phyloP scores from a whole-genome alignment of 2,113 vertebrate species.

The Shinisaurus crocodilurus region DNA sequence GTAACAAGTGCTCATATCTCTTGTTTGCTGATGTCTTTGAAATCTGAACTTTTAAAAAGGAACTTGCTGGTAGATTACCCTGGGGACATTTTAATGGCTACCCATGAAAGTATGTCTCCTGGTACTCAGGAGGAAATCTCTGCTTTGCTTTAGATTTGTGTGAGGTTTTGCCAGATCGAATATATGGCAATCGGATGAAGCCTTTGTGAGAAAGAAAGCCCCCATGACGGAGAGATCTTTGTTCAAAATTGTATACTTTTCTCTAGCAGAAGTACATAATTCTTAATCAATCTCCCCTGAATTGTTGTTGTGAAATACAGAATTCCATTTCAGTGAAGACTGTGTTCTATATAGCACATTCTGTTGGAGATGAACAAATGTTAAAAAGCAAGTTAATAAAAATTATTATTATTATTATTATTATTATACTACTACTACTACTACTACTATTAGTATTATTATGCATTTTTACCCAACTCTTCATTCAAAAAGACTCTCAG shows the following conservation, averaged over 20 bases:
- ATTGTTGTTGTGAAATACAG: background rate
- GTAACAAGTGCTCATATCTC: constrained; percentile 34
- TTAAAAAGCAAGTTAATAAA: background rate
- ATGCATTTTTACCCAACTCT: too few relatives aligned
- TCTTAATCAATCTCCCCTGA: background rate
- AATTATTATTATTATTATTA: background rate
- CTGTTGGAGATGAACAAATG: background rate
- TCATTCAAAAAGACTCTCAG: too few relatives aligned
- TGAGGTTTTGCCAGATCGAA: background rate
- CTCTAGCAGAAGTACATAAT: background rate
- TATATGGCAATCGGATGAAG: background rate
- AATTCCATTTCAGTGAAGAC: background rate
- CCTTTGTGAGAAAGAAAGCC: background rate
- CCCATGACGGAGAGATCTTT: background rate
- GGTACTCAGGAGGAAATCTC: background rate
- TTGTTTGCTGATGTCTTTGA: constrained; percentile 31
- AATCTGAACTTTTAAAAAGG: constrained; percentile 39
- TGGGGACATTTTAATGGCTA: constrained; percentile 29
- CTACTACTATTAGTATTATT: too few relatives aligned
- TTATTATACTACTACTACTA: too few relatives aligned
- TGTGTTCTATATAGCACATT: background rate
- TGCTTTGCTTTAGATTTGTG: background rate
- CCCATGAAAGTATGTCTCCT: background rate
- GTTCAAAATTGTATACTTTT: background rate
- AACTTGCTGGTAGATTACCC: background rate